Conservation (phyloP, 1,140 invertebrate genomes). For the Chrysomallon squamiferum region DNA sequence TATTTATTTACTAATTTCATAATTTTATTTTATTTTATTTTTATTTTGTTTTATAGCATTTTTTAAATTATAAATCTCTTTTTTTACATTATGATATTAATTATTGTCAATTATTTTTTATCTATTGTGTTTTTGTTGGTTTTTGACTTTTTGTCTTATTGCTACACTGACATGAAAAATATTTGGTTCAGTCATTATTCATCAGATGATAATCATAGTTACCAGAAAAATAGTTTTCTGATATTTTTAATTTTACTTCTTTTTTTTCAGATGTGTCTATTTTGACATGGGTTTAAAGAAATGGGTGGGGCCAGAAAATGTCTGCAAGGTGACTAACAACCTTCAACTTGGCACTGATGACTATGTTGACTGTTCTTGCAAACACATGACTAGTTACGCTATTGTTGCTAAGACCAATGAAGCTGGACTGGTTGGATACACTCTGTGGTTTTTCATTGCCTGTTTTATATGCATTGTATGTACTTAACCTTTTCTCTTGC, state of each 20-base stretch:
- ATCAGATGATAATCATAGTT: too few relatives aligned
- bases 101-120: too few relatives aligned
- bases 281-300: conserved; percentile 38
- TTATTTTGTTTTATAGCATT: too few relatives aligned
- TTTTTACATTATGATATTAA: too few relatives aligned
- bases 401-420: conserved; percentile 42
- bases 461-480: conserved; percentile 59
- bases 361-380: conserved; percentile 57
- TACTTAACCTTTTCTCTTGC: not conserved
- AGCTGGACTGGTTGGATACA: conserved; percentile 46
- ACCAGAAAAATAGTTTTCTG: too few relatives aligned
- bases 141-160: too few relatives aligned
- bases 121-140: too few relatives aligned
- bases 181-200: too few relatives aligned
- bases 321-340: conserved; percentile 55
- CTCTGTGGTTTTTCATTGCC: conserved; percentile 52
- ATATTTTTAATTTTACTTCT: not conserved
- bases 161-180: too few relatives aligned
- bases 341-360: conserved; percentile 46
- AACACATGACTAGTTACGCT: conserved; percentile 57
- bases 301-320: conserved; percentile 44
- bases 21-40: too few relatives aligned
- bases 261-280: conserved; percentile 53
- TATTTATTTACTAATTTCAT: too few relatives aligned
- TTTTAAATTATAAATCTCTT: too few relatives aligned